These are phyloP conservation scores for Drosophila ogumai DNA, from an alignment of 1,140 invertebrate genomes.

Conservation along the genomic window DNA sequence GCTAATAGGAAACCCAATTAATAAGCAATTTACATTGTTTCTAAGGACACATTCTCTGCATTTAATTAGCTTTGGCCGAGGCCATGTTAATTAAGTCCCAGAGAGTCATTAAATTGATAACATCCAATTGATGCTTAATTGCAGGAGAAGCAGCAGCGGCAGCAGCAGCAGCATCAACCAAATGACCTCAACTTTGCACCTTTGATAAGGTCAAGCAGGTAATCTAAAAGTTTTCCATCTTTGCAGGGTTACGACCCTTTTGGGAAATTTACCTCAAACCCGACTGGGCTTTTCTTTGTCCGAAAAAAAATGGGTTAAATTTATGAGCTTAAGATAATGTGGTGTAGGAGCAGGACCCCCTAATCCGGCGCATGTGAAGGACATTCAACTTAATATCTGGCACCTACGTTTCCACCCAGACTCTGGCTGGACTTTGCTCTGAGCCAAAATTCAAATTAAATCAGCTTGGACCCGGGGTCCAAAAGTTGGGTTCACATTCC, in stretches of 20 bases:
- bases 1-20: conserved; percentile 13
- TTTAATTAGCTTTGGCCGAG: background rate
- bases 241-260: conserved; percentile 59
- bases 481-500: conserved; percentile 50
- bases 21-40: conserved; percentile 4
- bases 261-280: conserved; percentile 38
- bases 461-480: conserved; percentile 45
- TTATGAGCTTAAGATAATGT: conserved; percentile 76
- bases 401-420: conserved; percentile 17
- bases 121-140: conserved; percentile 43
- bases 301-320: conserved; percentile 65
- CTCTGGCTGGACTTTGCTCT: conserved; percentile 2
- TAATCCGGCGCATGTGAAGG: conserved; percentile 47
- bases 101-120: conserved; percentile 37
- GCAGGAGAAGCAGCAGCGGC: background rate
- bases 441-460: conserved; percentile 68
- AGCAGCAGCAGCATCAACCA: background rate
- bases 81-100: conserved; percentile 7
- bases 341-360: background rate
- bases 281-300: conserved; percentile 10
- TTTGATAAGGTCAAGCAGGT: conserved; percentile 33
- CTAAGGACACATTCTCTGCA: background rate
- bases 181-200: conserved; percentile 37
- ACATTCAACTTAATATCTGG: conserved; percentile 53
- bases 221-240: conserved; percentile 67